These are phyloP conservation scores for Coranthus polyacanthus DNA, from an alignment of 2,797 vertebrate species.

Conservation along the genomic window DNA sequence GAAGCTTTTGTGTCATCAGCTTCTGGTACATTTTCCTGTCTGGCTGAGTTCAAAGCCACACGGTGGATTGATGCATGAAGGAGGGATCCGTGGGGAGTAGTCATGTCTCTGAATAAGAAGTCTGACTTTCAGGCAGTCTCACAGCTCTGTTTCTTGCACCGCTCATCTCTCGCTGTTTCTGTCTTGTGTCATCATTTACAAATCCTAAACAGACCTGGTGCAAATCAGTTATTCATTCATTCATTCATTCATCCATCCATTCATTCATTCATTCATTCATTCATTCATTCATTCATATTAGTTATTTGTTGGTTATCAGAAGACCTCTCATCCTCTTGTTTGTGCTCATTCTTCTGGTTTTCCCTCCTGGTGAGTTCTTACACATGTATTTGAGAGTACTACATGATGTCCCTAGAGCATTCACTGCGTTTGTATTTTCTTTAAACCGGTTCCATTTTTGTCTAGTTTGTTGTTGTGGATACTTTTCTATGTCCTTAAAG, in stretches of 20 bases:
- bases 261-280: not conserved
- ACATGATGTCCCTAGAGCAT: not conserved
- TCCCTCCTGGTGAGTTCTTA: not conserved
- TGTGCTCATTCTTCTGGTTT: not conserved
- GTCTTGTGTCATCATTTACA: slow-evolving; percentile 3
- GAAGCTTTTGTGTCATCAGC: slow-evolving; percentile 21
- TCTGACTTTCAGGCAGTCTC: slow-evolving; percentile 30
- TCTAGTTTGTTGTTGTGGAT: not conserved
- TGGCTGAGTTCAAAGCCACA: slow-evolving; percentile 28
- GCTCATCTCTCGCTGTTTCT: not conserved
- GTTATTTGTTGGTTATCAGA: no score
- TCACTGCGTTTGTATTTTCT: not conserved
- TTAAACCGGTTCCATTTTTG: not conserved
- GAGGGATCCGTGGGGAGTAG: slow-evolving; percentile 38
- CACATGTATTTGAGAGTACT: not conserved
- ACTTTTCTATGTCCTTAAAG: not conserved
- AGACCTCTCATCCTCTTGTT: no score
- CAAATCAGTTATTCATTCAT: not conserved
- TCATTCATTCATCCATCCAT: no score
- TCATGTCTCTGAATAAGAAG: slow-evolving; percentile 37
- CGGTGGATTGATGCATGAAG: slow-evolving; percentile 16
- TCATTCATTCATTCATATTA: no score
- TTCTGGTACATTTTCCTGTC: slow-evolving; percentile 5
- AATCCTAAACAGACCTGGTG: not conserved
- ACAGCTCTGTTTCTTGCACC: slow-evolving; percentile 17